These are phyloP conservation scores for Ciona savignyi DNA, from an alignment of 23 tunicate species.

Conservation along the genomic window DNA sequence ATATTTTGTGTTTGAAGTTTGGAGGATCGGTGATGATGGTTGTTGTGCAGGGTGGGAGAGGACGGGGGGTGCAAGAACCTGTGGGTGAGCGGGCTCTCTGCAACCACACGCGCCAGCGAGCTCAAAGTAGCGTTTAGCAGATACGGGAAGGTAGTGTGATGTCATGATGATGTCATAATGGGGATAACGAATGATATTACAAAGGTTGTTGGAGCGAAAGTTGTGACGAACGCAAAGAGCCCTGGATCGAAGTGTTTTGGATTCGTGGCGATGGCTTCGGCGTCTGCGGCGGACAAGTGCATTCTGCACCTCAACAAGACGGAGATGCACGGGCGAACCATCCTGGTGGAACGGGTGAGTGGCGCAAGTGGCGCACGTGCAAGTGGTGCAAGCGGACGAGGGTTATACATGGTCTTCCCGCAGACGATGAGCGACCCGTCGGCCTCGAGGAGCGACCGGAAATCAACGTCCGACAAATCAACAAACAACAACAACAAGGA, in stretches of 20 bases:
- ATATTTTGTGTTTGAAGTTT: no score
- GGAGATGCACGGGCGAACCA: constrained; percentile 43
- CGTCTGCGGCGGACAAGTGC: constrained; percentile 42
- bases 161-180: no score
- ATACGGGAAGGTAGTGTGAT: constrained; percentile 44
- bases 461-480: background rate
- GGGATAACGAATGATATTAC: background rate
- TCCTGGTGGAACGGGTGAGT: constrained; percentile 59
- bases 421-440: background rate
- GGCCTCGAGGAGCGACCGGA: background rate
- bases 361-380: no score
- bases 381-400: no score
- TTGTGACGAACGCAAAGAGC: constrained; percentile 51
- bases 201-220: constrained; percentile 70
- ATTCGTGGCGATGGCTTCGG: constrained; percentile 54
- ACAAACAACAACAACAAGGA: no score
- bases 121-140: constrained; percentile 63
- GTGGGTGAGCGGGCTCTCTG: constrained; percentile 64
- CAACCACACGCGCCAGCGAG: constrained; percentile 69
- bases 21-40: no score
- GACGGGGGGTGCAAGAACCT: constrained; percentile 12
- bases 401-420: background rate
- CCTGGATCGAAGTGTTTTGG: constrained; percentile 62
- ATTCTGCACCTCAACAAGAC: constrained; percentile 53
- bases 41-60: no score